Conservation (phyloP, 2,888 invertebrate species). For the Formica aserva region DNA sequence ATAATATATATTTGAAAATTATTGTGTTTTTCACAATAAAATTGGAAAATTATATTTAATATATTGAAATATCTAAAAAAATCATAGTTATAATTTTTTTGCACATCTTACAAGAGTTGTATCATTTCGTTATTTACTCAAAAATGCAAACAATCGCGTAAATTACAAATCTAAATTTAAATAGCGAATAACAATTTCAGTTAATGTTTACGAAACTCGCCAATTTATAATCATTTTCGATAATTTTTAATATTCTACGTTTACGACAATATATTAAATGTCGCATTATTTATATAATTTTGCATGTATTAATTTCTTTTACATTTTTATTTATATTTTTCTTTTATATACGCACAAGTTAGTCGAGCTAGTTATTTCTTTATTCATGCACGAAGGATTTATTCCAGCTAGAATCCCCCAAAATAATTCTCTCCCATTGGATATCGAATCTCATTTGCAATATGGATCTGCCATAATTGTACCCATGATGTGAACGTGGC, state of each 20-base stretch:
- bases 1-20: slow-evolving; percentile 20
- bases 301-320: not conserved
- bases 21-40: not conserved
- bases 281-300: not conserved
- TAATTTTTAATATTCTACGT: too few relatives aligned
- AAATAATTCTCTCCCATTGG: not conserved
- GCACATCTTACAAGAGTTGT: not conserved
- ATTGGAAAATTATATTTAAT: not conserved
- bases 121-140: not conserved
- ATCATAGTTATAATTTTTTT: not conserved
- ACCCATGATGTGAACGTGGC: not conserved
- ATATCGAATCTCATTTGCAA: not conserved
- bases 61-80: slow-evolving; percentile 4
- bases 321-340: too few relatives aligned
- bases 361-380: not conserved
- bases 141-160: not conserved
- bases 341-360: too few relatives aligned
- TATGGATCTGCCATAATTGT: not conserved
- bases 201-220: not conserved
- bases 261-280: not conserved
- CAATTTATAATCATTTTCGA: too few relatives aligned
- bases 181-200: not conserved
- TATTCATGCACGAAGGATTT: too few relatives aligned
- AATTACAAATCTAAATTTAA: not conserved
- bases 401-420: not conserved